Percentiles rank a stretch among this genome's conserved stretches.
Conservation (phyloP, 2,797 vertebrate genomes). For the Microctenopoma steveboyesi region DNA sequence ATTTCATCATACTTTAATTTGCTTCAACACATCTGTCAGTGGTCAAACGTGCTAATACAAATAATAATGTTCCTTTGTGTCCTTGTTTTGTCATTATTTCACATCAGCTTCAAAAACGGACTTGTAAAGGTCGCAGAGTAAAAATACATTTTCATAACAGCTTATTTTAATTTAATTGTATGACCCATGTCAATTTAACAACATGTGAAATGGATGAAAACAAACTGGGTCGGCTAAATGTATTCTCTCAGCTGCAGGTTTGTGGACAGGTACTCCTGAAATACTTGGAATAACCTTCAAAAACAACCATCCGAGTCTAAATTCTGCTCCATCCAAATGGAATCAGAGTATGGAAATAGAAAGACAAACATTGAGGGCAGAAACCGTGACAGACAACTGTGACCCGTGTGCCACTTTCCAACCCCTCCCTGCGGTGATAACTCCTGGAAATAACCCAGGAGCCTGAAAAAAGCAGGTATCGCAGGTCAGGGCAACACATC, state of each 20-base stretch:
- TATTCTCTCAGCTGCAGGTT: conserved; percentile 48
- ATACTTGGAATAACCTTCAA: conserved; percentile 64
- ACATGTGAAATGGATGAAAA: conserved; percentile 10
- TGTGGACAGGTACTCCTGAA: conserved; percentile 45
- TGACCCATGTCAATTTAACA: conserved; percentile 18
- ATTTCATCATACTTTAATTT: too few relatives aligned
- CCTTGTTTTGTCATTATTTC: conserved; percentile 14
- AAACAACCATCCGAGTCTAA: conserved; percentile 69
- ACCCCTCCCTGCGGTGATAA: conserved; percentile 33
- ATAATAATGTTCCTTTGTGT: conserved; percentile 7
- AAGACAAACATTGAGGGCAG: conserved; percentile 76
- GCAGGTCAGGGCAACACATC: conserved; percentile 50
- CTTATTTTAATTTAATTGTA: conserved; percentile 11
- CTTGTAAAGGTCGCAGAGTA: conserved; percentile 20
- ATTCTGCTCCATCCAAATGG: conserved; percentile 61
- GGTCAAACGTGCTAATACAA: too few relatives aligned
- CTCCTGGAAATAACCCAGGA: conserved; percentile 55
- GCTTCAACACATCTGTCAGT: too few relatives aligned
- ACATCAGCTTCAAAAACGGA: conserved; percentile 25
- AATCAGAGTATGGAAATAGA: conserved; percentile 75
- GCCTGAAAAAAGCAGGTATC: conserved; percentile 46
- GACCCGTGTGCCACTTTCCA: conserved; percentile 52
- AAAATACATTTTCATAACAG: conserved; percentile 42
- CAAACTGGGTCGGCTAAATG: conserved; percentile 45
- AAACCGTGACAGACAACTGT: conserved; percentile 68